Percentiles rank a stretch among this genome's conserved stretches.
phyloP scores from a whole-genome alignment of 2,888 invertebrate genomes.

The Apoda limacodes region DNA sequence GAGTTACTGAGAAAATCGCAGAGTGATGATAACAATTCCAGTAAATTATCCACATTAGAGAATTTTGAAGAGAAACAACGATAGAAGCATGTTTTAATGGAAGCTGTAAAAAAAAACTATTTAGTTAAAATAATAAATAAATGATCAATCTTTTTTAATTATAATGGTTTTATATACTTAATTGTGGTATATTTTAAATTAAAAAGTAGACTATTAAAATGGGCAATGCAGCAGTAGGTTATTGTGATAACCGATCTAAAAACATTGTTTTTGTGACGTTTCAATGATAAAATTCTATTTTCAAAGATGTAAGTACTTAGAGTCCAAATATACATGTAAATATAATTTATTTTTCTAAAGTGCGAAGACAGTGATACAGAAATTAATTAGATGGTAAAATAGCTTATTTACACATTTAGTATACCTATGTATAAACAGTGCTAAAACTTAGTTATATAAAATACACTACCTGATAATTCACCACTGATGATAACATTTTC shows the following conservation, averaged over 20 bases:
- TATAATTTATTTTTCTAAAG: too few species aligned
- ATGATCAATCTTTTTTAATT: not conserved
- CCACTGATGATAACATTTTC: conserved; percentile 61
- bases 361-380: too few species aligned
- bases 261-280: too few species aligned
- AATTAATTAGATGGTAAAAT: too few species aligned
- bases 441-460: not conserved
- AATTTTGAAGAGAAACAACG: conserved; percentile 77
- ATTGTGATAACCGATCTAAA: too few species aligned
- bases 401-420: conserved; percentile 1
- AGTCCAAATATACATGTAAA: too few species aligned
- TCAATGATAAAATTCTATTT: too few species aligned
- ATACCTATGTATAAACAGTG: conserved; percentile 4
- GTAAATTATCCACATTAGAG: conserved; percentile 72
- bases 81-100: conserved; percentile 77
- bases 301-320: too few species aligned
- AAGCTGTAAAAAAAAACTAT: conserved; percentile 45
- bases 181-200: too few species aligned
- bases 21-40: conserved; percentile 68
- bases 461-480: conserved; percentile 69
- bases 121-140: conserved; percentile 1
- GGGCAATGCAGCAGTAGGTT: too few species aligned
- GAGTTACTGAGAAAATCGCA: conserved; percentile 69
- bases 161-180: too few species aligned
- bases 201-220: too few species aligned